These are phyloP conservation scores for Balearica regulorum DNA, from an alignment of 2,797 vertebrate genomes.

Conservation along the genomic window DNA sequence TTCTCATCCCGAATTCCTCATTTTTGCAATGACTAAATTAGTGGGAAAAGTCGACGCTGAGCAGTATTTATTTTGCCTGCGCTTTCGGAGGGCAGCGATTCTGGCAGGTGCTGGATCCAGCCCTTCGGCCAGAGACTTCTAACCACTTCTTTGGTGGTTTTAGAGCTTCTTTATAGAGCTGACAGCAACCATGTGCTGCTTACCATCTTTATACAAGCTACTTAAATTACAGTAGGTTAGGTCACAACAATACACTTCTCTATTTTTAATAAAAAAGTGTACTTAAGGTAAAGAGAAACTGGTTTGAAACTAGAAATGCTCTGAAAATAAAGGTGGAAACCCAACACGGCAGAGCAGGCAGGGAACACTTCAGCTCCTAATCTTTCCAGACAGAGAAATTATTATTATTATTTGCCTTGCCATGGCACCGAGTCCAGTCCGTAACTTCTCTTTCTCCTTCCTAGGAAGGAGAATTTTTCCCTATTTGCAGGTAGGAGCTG, in stretches of 20 bases:
- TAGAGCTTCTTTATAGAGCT: neutral
- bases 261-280: neutral
- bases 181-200: neutral
- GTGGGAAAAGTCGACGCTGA: neutral
- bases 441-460: conserved; percentile 38
- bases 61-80: neutral
- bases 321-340: neutral
- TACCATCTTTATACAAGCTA: neutral
- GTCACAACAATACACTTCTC: neutral
- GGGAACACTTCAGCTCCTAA: neutral
- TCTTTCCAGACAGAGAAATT: neutral
- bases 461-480: conserved; percentile 4
- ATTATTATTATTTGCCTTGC: neutral
- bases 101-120: neutral
- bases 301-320: neutral
- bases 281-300: neutral
- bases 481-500: conserved; percentile 35
- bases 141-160: neutral
- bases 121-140: neutral
- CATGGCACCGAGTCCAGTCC: neutral
- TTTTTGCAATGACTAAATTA: neutral
- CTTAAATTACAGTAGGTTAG: neutral
- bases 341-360: neutral
- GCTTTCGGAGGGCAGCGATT: accelerated
- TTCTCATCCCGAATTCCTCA: neutral